Evolutionary conservation across 2,113 vertebrate species (phyloP).

Genomic region (Chloropsis hardwickii): DNA sequence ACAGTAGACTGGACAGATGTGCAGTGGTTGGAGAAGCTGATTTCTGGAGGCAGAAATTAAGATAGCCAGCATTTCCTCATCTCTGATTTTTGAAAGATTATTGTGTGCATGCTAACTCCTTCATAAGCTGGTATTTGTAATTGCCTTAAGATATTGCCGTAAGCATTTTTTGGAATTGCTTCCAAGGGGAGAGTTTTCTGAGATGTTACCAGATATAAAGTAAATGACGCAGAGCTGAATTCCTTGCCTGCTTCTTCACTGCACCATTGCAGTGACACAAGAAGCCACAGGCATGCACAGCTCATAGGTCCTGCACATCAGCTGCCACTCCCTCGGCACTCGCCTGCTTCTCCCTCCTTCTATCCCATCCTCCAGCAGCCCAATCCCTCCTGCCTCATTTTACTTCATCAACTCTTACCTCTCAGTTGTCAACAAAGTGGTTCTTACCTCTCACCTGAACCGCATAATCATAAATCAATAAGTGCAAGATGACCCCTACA

Average conservation of each 20-base stretch:
- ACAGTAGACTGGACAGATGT: neutral
- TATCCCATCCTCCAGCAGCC: neutral
- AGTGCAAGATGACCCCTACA: neutral
- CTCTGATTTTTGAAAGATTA: neutral
- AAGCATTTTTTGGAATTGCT: neutral
- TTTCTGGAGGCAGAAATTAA: neutral
- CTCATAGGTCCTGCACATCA: neutral
- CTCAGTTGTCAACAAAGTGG: neutral
- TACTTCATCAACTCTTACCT: neutral
- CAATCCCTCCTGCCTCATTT: neutral
- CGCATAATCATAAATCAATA: constrained; percentile 7
- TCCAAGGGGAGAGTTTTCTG: neutral
- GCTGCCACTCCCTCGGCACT: neutral
- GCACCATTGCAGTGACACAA: neutral
- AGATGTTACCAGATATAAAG: neutral
- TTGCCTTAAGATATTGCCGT: neutral
- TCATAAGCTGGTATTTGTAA: neutral
- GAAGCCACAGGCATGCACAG: constrained; percentile 14
- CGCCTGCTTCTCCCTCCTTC: neutral
- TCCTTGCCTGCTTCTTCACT: neutral
- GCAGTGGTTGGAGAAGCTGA: neutral
- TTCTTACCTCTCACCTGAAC: neutral
- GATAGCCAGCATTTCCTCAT: neutral
- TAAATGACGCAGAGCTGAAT: neutral
- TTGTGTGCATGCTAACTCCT: neutral